phyloP scores from a whole-genome alignment of 2,888 invertebrate species.

The Drosophila macrospina region DNA sequence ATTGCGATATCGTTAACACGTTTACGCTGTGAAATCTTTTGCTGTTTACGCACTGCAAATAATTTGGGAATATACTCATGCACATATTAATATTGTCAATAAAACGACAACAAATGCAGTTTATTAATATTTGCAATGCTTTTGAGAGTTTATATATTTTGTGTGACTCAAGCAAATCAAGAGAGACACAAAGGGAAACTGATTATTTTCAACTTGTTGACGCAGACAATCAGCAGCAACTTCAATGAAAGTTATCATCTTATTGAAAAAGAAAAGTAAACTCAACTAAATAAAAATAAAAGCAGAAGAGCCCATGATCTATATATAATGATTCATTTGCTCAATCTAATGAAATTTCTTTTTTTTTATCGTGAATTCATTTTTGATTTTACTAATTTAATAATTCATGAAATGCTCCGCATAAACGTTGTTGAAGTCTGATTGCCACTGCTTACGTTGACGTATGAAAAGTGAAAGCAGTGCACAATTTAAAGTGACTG shows the following conservation, averaged over 20 bases:
- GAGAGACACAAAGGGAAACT: not conserved
- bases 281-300: no score
- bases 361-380: no score
- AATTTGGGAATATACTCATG: slow-evolving; percentile 7
- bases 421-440: no score
- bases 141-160: slow-evolving; percentile 27
- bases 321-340: no score
- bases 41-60: slow-evolving; percentile 3
- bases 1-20: slow-evolving; percentile 11
- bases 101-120: slow-evolving; percentile 25
- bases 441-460: no score
- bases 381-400: no score
- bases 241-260: not conserved
- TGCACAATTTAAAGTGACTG: no score
- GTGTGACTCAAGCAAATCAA: slow-evolving; percentile 10
- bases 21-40: slow-evolving; percentile 11
- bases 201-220: slow-evolving; percentile 9
- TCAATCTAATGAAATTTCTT: no score
- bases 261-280: no score
- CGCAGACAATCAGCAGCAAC: not conserved
- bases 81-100: not conserved
- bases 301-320: no score
- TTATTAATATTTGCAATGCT: slow-evolving; percentile 49
- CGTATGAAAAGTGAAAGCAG: no score
- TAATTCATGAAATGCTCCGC: no score